A percentile compares a stretch with the other conserved stretches of the same genome.
These are phyloP conservation scores for Amblyopsis hoosieri DNA, from an alignment of 2,797 vertebrate genomes.

Conservation along the genomic window DNA sequence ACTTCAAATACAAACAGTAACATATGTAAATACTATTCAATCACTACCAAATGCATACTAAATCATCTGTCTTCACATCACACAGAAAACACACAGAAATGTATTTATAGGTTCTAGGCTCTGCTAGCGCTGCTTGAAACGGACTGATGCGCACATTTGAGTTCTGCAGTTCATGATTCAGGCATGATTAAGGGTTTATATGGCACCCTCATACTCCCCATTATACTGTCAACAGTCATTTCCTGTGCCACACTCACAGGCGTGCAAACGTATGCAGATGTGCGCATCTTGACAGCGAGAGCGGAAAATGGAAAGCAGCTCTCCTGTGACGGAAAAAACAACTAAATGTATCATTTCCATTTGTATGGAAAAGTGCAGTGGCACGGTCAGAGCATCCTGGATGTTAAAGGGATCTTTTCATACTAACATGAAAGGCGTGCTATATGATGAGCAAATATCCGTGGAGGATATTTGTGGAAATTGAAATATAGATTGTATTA, in stretches of 20 bases:
- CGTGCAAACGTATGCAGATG: constrained; percentile 68
- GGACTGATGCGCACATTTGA: constrained; percentile 58
- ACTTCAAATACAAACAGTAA: no score
- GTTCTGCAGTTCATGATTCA: constrained; percentile 70
- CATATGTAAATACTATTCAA: no score
- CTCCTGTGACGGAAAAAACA: constrained; percentile 73
- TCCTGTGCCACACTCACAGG: constrained; percentile 58
- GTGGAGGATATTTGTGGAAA: constrained; percentile 32
- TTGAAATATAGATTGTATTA: background rate
- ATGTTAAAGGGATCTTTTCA: constrained; percentile 48
- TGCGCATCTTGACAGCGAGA: constrained; percentile 71
- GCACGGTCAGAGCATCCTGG: constrained; percentile 43
- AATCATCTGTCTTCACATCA: background rate
- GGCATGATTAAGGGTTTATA: constrained; percentile 76
- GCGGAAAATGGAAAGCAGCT: constrained; percentile 73
- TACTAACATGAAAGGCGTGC: constrained; percentile 38
- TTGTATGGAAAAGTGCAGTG: constrained; percentile 62
- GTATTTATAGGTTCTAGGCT: constrained; percentile 3
- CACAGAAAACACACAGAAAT: constrained; percentile 5
- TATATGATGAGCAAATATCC: constrained; percentile 58
- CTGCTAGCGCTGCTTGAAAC: constrained; percentile 32
- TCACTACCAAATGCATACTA: no score
- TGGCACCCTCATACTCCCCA: constrained; percentile 67
- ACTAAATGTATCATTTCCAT: constrained; percentile 75
- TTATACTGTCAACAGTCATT: constrained; percentile 75